Evolutionary conservation across 2,797 vertebrate species (phyloP).

Genomic region (Myoxocephalus aenaeus): DNA sequence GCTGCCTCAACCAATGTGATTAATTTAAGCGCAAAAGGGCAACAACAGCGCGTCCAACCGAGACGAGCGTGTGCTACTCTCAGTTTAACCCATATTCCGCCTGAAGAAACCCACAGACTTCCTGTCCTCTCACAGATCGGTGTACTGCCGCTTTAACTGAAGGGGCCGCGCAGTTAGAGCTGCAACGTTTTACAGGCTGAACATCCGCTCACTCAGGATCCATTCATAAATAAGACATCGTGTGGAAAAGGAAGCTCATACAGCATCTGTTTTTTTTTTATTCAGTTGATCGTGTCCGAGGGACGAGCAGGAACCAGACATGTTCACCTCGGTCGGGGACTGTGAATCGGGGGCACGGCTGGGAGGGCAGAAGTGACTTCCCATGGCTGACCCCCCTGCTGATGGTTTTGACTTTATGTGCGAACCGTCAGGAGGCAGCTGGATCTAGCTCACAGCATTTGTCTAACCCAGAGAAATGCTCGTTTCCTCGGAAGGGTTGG

Average conservation of each 20-base stretch:
- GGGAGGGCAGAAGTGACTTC: slow-evolving; percentile 72
- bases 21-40: rapidly evolving
- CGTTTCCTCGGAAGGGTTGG: slow-evolving; percentile 50
- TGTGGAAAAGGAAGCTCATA: slow-evolving; percentile 55
- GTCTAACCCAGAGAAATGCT: slow-evolving; percentile 56
- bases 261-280: slow-evolving; percentile 45
- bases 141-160: slow-evolving; percentile 84
- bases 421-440: slow-evolving; percentile 69
- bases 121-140: not conserved
- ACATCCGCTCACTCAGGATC: slow-evolving; percentile 76
- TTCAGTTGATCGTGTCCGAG: slow-evolving; percentile 53
- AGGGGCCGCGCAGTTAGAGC: slow-evolving; percentile 56
- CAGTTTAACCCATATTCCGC: not conserved
- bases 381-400: slow-evolving; percentile 71
- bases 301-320: slow-evolving; percentile 34
- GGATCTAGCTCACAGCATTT: slow-evolving; percentile 55
- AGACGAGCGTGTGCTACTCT: not conserved
- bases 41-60: not conserved
- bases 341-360: slow-evolving; percentile 46
- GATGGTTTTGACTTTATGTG: slow-evolving; percentile 66
- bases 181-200: slow-evolving; percentile 66
- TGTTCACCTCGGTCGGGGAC: slow-evolving; percentile 46
- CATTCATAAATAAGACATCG: slow-evolving; percentile 90
- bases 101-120: not conserved
- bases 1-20: not conserved